phyloP scores from a whole-genome alignment of 2,888 invertebrate genomes.

The Thelaira solivaga region DNA sequence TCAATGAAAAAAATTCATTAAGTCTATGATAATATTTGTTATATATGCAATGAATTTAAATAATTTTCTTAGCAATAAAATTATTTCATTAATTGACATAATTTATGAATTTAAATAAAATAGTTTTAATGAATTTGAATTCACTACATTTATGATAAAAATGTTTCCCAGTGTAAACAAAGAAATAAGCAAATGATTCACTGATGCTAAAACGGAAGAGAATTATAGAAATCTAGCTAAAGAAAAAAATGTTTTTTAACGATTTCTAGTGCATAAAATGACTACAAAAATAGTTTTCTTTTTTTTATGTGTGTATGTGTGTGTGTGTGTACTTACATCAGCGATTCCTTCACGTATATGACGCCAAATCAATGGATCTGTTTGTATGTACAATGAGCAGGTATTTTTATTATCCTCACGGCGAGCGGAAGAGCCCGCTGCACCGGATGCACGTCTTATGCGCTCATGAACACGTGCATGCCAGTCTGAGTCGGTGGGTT shows the following conservation, averaged over 20 bases:
- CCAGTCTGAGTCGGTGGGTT: slow-evolving; percentile 69
- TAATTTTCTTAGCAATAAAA: too few relatives aligned
- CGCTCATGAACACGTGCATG: slow-evolving; percentile 78
- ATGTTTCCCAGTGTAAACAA: too few relatives aligned
- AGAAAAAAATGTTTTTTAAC: slow-evolving; percentile 9
- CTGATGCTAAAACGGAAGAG: slow-evolving; percentile 39
- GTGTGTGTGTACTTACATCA: slow-evolving; percentile 80
- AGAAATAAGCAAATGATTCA: too few relatives aligned
- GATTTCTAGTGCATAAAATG: too few relatives aligned
- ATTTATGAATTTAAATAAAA: too few relatives aligned
- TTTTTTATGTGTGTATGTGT: not conserved
- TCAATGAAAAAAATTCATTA: too few relatives aligned
- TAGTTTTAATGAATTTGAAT: too few relatives aligned
- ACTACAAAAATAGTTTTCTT: too few relatives aligned
- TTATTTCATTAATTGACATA: too few relatives aligned
- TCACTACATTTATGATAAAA: too few relatives aligned
- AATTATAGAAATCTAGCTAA: slow-evolving; percentile 27
- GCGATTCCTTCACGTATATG: slow-evolving; percentile 90
- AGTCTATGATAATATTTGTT: too few relatives aligned
- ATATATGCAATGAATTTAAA: too few relatives aligned
- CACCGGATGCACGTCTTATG: slow-evolving; percentile 77
- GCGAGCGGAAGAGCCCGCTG: slow-evolving; percentile 74
- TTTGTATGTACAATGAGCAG: slow-evolving; percentile 97
- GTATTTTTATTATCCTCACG: slow-evolving; percentile 89
- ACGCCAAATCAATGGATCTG: slow-evolving; percentile 98